Base-by-base conservation (phyloP, 2,113 vertebrate genomes). In the Maccullochella peelii region DNA sequence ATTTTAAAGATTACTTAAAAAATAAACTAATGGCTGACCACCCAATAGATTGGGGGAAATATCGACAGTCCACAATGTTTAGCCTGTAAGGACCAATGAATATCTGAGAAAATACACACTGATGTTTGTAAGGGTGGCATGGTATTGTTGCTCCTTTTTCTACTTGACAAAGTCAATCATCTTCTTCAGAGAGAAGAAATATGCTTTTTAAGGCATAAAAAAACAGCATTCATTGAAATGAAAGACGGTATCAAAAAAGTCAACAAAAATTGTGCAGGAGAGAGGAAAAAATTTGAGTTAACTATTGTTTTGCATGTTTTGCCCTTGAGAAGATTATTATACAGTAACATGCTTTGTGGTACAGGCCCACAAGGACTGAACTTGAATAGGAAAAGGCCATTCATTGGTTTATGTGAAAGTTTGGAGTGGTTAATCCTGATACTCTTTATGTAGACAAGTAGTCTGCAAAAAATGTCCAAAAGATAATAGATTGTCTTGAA, bases 1-100 rank as follows among this genome's bases (percentile, higher is more conserved):
- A 47, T 23, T 27, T 23, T 16, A 44, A 44, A 18, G 6, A 47
- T 76, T n/a, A 40, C 25, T 66, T 14, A 33, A 23, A 2, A 73
- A n/a, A 50, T 6, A 61, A 49, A 78, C 3, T n/a, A 18, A 67
- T 47, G 42, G 25, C n/a, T 47, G 33, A 54, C 33, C 44, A 15
- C 42, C 23, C 18, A 20, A 67, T 12, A 67, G 62, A 73, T 54
- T n/a, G 2, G 20, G 14, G 21, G 18, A 40, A 49, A 50, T 47
- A 30, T 25, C 20, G 2, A 59, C 42, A 50, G 47, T 38, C 49
- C 33, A 23, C 36, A 47, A 40, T 50, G n/a, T 67, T 67, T n/a
- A 54, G 18, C 18, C 12, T 57, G 21, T 44, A 47, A 69, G 63
- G 36, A 73, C 33, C 33, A 63, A 80, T 55, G 52, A 58, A 75